Conservation (phyloP, 2,797 vertebrate genomes). For the Limnodromus scolopaceus region DNA sequence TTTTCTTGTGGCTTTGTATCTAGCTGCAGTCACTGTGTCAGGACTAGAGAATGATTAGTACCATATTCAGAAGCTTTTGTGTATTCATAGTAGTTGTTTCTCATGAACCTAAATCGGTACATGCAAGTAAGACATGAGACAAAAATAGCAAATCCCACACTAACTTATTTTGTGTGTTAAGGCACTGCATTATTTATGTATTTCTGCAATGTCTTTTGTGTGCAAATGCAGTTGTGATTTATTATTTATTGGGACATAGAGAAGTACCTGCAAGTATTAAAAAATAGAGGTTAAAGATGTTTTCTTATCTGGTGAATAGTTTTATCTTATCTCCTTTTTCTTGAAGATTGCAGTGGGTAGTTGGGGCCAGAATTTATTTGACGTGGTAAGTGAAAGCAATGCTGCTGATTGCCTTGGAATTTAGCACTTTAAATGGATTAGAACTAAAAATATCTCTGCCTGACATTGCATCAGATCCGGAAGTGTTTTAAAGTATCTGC, state of each 20-base stretch:
- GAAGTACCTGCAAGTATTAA: not conserved
- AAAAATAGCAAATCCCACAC: not conserved
- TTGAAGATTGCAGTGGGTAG: not conserved
- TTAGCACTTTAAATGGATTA: conserved; percentile 76
- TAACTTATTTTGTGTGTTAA: not conserved
- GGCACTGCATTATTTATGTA: not conserved
- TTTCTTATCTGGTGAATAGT: conserved; percentile 15
- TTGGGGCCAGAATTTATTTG: not conserved
- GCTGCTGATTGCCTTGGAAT: conserved; percentile 66
- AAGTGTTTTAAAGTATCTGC: not conserved
- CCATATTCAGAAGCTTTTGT: not conserved
- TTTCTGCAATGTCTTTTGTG: not conserved
- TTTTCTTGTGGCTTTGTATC: not conserved
- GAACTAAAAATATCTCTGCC: conserved; percentile 72
- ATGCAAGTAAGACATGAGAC: not conserved
- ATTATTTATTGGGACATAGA: conserved; percentile 18
- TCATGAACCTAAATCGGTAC: not conserved
- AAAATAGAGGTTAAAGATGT: not conserved
- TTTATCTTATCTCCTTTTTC: conserved; percentile 45
- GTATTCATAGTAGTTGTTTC: not conserved
- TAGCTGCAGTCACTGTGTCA: not conserved
- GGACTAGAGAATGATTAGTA: not conserved
- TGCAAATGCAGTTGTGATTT: not conserved
- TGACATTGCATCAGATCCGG: not conserved
- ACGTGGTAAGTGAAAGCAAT: conserved; percentile 48